Evolutionary conservation across 2,113 vertebrate species (phyloP).

Genomic region (Terrapene triunguis): DNA sequence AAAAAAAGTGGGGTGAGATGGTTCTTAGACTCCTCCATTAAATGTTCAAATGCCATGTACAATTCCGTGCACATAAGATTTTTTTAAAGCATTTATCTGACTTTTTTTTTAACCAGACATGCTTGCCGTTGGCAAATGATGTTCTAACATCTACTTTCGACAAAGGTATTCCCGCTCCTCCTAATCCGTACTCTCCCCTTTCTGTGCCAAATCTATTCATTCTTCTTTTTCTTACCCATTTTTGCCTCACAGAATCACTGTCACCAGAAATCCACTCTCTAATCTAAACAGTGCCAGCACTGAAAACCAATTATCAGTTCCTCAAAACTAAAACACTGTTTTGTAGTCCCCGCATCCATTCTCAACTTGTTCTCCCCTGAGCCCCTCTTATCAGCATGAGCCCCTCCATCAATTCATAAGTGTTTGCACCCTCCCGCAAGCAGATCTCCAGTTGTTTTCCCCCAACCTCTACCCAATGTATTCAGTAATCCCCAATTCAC

Average conservation of each 20-base stretch:
- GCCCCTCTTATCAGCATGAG: background rate
- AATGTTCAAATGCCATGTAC: background rate
- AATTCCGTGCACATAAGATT: background rate
- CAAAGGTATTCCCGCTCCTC: background rate
- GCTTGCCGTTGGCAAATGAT: background rate
- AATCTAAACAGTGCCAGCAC: background rate
- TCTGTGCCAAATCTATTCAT: background rate
- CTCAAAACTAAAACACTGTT: rapidly evolving
- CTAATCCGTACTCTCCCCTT: background rate
- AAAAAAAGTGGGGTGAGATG: background rate
- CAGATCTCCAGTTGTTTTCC: background rate
- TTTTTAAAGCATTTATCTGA: background rate
- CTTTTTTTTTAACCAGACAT: background rate
- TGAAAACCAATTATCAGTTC: background rate
- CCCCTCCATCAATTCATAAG: background rate
- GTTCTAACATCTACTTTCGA: background rate
- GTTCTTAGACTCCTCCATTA: background rate
- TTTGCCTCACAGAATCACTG: background rate
- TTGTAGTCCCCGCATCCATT: background rate
- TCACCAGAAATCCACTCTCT: background rate
- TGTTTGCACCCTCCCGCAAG: background rate
- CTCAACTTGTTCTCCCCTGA: background rate
- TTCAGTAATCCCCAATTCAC: background rate
- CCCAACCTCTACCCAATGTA: background rate
- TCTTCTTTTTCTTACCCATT: background rate